phyloP scores from a whole-genome alignment of 2,888 invertebrate species.

The Ditylenchus weischeri region DNA sequence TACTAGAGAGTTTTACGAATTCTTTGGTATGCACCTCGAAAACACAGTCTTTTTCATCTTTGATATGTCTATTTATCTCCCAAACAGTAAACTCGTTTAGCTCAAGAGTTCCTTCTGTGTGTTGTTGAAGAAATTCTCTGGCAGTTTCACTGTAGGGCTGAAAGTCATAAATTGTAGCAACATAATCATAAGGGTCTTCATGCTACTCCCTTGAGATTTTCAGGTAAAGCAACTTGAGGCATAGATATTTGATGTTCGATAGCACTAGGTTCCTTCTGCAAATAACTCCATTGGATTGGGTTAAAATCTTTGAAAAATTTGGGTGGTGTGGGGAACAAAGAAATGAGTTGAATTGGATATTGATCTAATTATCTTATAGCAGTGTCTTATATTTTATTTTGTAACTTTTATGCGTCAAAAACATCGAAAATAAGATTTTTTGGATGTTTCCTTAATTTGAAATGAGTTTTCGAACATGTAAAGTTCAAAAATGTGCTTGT shows the following conservation, averaged over 20 bases:
- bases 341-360: too few relatives aligned
- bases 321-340: too few relatives aligned
- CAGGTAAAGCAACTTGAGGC: slow-evolving; percentile 44
- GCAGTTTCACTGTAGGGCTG: too few relatives aligned
- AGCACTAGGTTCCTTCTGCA: slow-evolving; percentile 40
- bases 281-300: background rate
- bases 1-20: background rate
- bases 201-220: slow-evolving; percentile 9
- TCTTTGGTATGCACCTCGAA: slow-evolving; percentile 29
- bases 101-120: slow-evolving; percentile 26
- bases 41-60: slow-evolving; percentile 35
- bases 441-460: too few relatives aligned
- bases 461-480: too few relatives aligned
- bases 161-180: too few relatives aligned
- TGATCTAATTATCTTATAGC: too few relatives aligned
- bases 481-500: background rate
- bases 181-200: too few relatives aligned
- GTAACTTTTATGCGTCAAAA: too few relatives aligned
- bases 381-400: too few relatives aligned
- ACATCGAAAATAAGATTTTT: too few relatives aligned
- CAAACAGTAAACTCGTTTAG: slow-evolving; percentile 21
- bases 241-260: slow-evolving; percentile 40
- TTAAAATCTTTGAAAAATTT: too few relatives aligned
- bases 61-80: slow-evolving; percentile 23
- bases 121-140: slow-evolving; percentile 27